phyloP scores from a whole-genome alignment of 2,797 vertebrate genomes.

The Myoxocephalus aenaeus region DNA sequence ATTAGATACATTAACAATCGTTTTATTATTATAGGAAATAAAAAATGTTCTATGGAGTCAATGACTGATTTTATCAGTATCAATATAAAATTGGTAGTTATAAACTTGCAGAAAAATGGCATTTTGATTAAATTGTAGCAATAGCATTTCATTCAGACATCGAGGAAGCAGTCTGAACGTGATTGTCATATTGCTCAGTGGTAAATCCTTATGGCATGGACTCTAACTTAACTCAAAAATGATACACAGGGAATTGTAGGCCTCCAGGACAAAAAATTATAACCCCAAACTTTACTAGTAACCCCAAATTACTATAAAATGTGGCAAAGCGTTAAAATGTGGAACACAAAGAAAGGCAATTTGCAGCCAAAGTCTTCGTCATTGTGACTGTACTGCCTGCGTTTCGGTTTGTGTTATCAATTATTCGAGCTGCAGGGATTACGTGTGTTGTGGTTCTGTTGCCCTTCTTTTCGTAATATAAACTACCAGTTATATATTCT shows the following conservation, averaged over 20 bases:
- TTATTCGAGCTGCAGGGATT: neutral
- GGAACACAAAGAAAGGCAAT: neutral
- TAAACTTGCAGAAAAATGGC: neutral
- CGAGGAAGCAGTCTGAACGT: neutral
- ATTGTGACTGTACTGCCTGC: neutral
- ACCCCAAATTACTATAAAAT: neutral
- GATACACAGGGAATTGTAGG: neutral
- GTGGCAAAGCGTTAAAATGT: slow-evolving; percentile 3
- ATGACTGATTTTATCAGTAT: neutral
- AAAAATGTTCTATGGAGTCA: neutral
- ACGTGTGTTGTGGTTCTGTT: neutral
- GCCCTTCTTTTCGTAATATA: neutral
- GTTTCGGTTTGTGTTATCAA: neutral
- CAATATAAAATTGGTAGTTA: neutral
- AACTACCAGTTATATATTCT: neutral
- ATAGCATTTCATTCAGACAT: neutral
- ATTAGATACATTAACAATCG: neutral
- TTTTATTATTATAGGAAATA: neutral
- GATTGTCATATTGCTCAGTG: slow-evolving; percentile 36
- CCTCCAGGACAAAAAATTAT: neutral
- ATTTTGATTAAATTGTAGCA: neutral
- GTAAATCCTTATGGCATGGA: neutral
- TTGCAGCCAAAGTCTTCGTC: neutral
- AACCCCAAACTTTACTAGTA: neutral
- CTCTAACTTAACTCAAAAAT: neutral